Base-by-base conservation (phyloP, 2,888 invertebrate species). In the Napeogenes sylphis region DNA sequence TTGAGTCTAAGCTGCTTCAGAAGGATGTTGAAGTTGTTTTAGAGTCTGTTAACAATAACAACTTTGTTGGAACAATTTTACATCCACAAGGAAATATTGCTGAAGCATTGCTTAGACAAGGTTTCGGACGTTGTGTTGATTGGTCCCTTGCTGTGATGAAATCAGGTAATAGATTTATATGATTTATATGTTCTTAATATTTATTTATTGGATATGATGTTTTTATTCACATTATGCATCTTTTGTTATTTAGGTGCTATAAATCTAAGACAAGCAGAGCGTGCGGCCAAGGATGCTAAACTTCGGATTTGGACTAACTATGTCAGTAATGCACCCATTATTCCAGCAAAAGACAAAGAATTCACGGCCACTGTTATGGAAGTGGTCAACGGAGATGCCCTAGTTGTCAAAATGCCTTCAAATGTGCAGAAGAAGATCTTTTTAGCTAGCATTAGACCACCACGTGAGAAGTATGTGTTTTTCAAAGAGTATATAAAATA, bases 41-140 rank as follows among this genome's bases (percentile, higher is more conserved):
- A 54, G 98, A 99, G 78, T 96, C 98, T 0, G 95, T 96, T 0
- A 97, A 97, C 75, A 99, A 98, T 82, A 95, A 95, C 76, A 98
- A 97, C 82, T 96, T 98, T 76, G 95, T 99, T 62, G 99, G 99
- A 46, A 96, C 97, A 42, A 95, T 99, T 71, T 78, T 98, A 56
- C 98, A 98, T 85, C 99, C 99, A 0, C 94, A 92, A 78, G 95
- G 95, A 45, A 98, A 98, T 82, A 99, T 99, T 77, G 98, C 99
- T 0, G 99, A 99, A 82, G 93, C 95, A 35, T 89, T 99, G 65
- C 84, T 99, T 70, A 92, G 93, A 62, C 96, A 98, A 83, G 99
- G 99, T 14, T 96, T 97, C 76, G 99, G 98, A 0, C 95, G 94
- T 80, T 99, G 99, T 62, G 89, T 90, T 0, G 90, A 89, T 62